phyloP scores from a whole-genome alignment of 2,888 invertebrate species.

The Salpingus planirostris region DNA sequence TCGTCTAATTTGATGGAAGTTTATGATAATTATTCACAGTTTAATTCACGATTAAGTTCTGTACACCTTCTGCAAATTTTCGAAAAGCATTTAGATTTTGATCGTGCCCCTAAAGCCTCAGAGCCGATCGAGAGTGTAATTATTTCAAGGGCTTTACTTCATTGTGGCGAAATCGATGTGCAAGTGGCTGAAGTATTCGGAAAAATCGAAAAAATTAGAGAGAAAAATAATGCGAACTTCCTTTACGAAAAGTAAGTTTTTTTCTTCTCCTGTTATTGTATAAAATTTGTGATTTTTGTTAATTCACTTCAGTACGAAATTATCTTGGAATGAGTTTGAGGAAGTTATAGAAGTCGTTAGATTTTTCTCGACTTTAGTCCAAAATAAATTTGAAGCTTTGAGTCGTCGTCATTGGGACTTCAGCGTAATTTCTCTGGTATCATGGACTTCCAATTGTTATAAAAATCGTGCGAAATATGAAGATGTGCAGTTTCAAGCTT shows the following conservation, averaged over 20 bases:
- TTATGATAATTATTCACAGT: conserved; percentile 19
- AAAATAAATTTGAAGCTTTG: conserved; percentile 23
- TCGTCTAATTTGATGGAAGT: conserved; percentile 5
- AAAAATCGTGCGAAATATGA: conserved; percentile 37
- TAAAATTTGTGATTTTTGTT: conserved; percentile 2
- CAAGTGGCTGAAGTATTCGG: conserved; percentile 33
- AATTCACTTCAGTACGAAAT: conserved; percentile 26
- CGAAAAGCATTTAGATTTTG: conserved; percentile 23
- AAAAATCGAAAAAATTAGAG: conserved; percentile 25
- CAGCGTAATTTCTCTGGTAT: conserved; percentile 57
- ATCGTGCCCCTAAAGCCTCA: conserved; percentile 27
- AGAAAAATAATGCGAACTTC: conserved; percentile 23
- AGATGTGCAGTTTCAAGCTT: conserved; percentile 37
- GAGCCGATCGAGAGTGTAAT: conserved; percentile 22
- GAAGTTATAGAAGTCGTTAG: conserved; percentile 39
- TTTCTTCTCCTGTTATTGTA: not conserved
- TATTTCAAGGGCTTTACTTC: conserved; percentile 25
- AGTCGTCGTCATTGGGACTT: conserved; percentile 62
- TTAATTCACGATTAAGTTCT: conserved; percentile 14
- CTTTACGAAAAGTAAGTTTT: conserved; percentile 21
- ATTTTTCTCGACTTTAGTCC: conserved; percentile 35
- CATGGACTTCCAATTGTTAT: conserved; percentile 53
- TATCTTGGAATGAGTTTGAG: conserved; percentile 32
- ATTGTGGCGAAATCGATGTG: conserved; percentile 31
- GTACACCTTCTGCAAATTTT: conserved; percentile 33